Evolutionary conservation across 2,797 vertebrate species (phyloP), one percentile per base, ranked within the genome.

Genomic region (Clamator glandarius): DNA sequence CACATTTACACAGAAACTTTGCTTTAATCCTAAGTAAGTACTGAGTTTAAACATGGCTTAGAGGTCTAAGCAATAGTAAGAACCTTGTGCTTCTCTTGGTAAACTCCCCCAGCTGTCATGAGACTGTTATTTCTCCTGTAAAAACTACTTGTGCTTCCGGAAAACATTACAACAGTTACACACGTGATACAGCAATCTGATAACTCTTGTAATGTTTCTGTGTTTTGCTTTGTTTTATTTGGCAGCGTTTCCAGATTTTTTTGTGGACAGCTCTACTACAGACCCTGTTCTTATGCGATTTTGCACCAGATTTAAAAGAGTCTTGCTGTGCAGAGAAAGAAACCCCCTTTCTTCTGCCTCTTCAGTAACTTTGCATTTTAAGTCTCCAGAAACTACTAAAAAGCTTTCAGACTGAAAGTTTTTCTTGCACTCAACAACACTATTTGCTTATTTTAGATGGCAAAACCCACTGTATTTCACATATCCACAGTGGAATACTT

Each of bases 161-260:
- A 55, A 86, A 92, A 59, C 64, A 8, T 61, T 26, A 67, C 46
- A 25, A 11, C 33, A 64, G 59, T 91, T 83, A 82, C 67, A 42
- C 86, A 91, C 61, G 93, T 85, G 91, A 95, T 81, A 54, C 91
- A 93, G 94, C 94, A 95, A 95, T 72, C 96, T 70, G 94, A 84
- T 95, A 96, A 92, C 92, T 90, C 91, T 84, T 64, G 39, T 46
- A 39, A 68, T 75, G 76, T 44, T 82, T 64, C 63, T 92, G 72
- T 73, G 84, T 64, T 84, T 82, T 33, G 3, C 42, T 81, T 51
- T 54, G 69, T 57, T 93, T 89, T 41, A 81, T 54, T 75, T 91
- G 72, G 78, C 82, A 15, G 66, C 86, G 87, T 87, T 96, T 58
- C 25, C 39, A 91, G 70, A 36, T 55, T 62, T 96, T 96, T 84